These are phyloP conservation scores for Gnatocerus cornutus DNA, from an alignment of 2,888 invertebrate species.

Conservation along the genomic window DNA sequence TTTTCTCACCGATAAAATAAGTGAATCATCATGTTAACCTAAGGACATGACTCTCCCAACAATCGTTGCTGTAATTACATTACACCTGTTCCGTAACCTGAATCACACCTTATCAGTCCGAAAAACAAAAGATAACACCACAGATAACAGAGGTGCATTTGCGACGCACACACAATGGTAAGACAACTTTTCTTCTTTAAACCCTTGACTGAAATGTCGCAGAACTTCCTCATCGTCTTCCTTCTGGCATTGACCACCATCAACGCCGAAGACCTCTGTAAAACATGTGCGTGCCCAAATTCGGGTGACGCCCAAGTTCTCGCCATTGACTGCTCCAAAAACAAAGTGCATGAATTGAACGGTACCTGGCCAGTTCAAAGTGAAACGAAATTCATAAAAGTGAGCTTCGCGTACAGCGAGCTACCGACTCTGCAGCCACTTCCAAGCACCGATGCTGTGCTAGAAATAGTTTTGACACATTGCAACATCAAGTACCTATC, in stretches of 20 bases:
- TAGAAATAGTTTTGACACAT: conserved; percentile 73
- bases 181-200: neutral
- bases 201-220: neutral
- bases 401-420: conserved; percentile 76
- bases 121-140: neutral
- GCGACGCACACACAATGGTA: neutral
- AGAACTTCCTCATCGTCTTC: neutral
- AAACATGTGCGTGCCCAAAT: conserved; percentile 9
- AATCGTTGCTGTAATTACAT: too few species aligned
- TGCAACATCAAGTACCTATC: conserved; percentile 74
- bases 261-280: conserved; percentile 10
- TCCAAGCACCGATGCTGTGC: conserved; percentile 63
- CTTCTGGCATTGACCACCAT: neutral
- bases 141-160: neutral
- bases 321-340: conserved; percentile 46
- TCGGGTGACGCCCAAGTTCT: conserved; percentile 22
- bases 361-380: conserved; percentile 67
- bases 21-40: too few species aligned
- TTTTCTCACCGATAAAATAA: too few species aligned
- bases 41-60: too few species aligned
- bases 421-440: conserved; percentile 65
- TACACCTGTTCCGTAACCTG: neutral
- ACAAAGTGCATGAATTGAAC: conserved; percentile 28
- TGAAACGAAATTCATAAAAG: conserved; percentile 65
- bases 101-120: neutral